Base-by-base conservation (phyloP, 2,888 invertebrate genomes). In the Erebia epiphron region DNA sequence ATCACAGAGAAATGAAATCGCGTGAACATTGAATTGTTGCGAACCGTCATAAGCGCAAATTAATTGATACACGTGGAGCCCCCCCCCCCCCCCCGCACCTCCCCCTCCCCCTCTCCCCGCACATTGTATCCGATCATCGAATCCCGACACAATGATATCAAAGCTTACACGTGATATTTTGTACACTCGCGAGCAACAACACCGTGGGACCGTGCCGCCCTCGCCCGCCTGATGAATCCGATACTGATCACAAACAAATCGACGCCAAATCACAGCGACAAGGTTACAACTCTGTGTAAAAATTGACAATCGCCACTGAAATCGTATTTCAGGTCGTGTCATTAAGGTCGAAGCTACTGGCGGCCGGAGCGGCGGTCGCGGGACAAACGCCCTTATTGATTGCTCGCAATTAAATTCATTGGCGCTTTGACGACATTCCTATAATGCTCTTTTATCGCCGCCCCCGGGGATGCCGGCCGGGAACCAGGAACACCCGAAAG, bases 261-360 rank as follows among this genome's bases (percentile, higher is more conserved):
- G 54, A 11, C 26, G 46, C 18, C 41, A 18, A 18, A 26, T 52
- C 49, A 57, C 14, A 49, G 63, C 46, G 69, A 69, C 68, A 65
- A 58, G 60, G 52, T 61, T 58, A 58, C 49, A 58, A 58, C 46
- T 7, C 62, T 56, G 68, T 50, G 65, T 57, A 70, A 74, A 74
- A 73, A 74, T 72, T 72, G 70, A 68, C 74, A 72, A 72, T 69
- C 72, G 61, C 50, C 67, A 74, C 72, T 70, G 72, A 68, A 74
- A 70, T 70, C 72, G 68, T 70, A 70, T 72, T 67, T 67, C 76
- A 73, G 73, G 74, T 69, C 71, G 75, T 73, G 78, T 78, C 76
- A 80, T 82, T 82, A 87, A 86, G 83, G 83, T 82, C 80, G 83
- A 88, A 87, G 62, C 9, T 87, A 88, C 86, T 89, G 89, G 89